Conservation (phyloP, 2,113 vertebrate genomes). For the Lathamus discolor region DNA sequence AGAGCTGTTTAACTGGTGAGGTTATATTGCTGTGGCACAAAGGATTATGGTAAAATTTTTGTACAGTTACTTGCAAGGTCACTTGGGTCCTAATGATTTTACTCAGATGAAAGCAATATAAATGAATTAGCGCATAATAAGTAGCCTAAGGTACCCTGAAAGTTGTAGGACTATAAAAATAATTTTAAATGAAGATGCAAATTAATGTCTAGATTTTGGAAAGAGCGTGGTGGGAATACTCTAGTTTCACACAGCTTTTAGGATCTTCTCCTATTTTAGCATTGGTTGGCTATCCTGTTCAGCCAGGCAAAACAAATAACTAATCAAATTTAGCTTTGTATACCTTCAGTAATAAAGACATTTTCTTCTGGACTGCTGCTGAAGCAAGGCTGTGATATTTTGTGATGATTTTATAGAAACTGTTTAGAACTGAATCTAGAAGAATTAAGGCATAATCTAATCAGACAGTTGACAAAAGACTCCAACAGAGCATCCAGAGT, state of each 20-base stretch:
- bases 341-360: neutral
- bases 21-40: neutral
- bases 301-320: neutral
- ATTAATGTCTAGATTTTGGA: neutral
- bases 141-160: neutral
- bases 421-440: neutral
- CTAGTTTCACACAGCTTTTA: neutral
- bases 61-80: neutral
- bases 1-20: neutral
- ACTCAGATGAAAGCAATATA: neutral
- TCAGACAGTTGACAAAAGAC: neutral
- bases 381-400: neutral
- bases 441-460: neutral
- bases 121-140: neutral
- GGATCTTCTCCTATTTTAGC: neutral
- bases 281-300: neutral
- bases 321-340: neutral
- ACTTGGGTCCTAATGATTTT: neutral
- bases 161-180: neutral
- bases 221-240: neutral
- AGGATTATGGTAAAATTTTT: neutral
- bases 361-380: neutral
- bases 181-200: neutral
- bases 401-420: neutral
- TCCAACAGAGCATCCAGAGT: neutral